A percentile compares a stretch with the other conserved stretches of the same genome.
These are phyloP conservation scores for Amphipyra tragopoginis DNA, from an alignment of 2,888 invertebrate species.

Conservation along the genomic window DNA sequence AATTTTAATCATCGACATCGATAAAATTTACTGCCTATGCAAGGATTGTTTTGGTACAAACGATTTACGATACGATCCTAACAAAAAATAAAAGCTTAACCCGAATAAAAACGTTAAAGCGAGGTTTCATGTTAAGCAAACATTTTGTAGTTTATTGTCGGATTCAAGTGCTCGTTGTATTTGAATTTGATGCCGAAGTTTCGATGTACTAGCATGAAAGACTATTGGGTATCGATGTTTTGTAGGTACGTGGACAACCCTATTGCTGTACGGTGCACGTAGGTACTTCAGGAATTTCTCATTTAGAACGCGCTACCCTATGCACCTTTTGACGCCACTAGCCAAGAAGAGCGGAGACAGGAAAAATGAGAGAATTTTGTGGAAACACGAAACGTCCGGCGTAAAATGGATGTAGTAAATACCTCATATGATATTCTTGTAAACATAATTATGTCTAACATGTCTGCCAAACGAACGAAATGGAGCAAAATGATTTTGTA, in stretches of 20 bases:
- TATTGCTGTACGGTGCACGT: slow-evolving; percentile 63
- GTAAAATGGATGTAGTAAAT: slow-evolving; percentile 18
- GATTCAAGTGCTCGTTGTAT: slow-evolving; percentile 12
- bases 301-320: slow-evolving; percentile 74
- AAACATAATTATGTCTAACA: background rate
- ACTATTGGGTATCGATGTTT: slow-evolving; percentile 29
- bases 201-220: slow-evolving; percentile 12
- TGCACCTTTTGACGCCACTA: slow-evolving; percentile 64
- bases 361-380: slow-evolving; percentile 52
- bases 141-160: slow-evolving; percentile 12
- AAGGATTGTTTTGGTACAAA: background rate
- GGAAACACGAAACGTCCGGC: slow-evolving; percentile 18
- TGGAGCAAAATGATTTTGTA: too few relatives aligned
- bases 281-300: slow-evolving; percentile 79
- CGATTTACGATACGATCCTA: background rate
- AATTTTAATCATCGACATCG: slow-evolving; percentile 49
- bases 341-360: slow-evolving; percentile 24
- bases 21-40: slow-evolving; percentile 18
- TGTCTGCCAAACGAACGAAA: background rate
- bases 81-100: slow-evolving; percentile 11
- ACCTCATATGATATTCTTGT: slow-evolving; percentile 9
- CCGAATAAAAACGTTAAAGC: slow-evolving; percentile 11
- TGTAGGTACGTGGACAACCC: slow-evolving; percentile 51
- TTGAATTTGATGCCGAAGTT: slow-evolving; percentile 8
- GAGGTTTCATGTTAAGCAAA: slow-evolving; percentile 17